Percentiles rank a stretch among this genome's conserved stretches.
Conservation (phyloP, 2,113 vertebrate species). For the Leucoraja erinaceus region DNA sequence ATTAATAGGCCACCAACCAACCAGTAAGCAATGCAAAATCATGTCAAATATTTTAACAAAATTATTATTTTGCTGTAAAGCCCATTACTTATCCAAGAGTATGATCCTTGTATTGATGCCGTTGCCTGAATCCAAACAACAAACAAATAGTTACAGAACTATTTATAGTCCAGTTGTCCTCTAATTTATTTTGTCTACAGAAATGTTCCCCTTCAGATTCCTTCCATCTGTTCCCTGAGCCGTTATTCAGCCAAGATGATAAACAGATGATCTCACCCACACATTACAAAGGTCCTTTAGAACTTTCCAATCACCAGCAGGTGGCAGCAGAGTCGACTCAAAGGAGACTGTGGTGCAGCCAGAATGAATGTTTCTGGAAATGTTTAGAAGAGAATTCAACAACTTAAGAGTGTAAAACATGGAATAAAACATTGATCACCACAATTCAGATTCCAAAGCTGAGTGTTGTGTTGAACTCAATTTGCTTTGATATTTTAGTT, state of each 20-base stretch:
- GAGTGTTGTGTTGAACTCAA: neutral
- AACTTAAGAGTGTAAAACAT: neutral
- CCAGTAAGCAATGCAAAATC: neutral
- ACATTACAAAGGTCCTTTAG: neutral
- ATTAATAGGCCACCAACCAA: neutral
- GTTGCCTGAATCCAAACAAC: neutral
- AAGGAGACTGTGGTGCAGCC: neutral
- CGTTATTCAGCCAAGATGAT: neutral
- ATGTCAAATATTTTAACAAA: neutral
- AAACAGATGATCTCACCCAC: neutral
- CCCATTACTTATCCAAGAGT: neutral
- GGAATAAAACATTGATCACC: neutral
- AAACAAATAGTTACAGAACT: neutral
- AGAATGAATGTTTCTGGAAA: neutral
- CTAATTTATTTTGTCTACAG: conserved; percentile 1
- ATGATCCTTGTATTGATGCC: neutral
- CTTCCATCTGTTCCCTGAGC: conserved; percentile 15
- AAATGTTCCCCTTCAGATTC: neutral
- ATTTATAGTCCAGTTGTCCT: neutral
- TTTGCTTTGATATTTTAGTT: neutral
- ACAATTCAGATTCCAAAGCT: no score
- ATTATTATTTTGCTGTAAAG: neutral
- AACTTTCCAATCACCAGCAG: neutral
- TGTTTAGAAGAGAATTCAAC: neutral
- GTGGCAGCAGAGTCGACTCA: conserved; percentile 7